phyloP scores from a whole-genome alignment of 2,113 vertebrate species.

The Malurus cyaneus region DNA sequence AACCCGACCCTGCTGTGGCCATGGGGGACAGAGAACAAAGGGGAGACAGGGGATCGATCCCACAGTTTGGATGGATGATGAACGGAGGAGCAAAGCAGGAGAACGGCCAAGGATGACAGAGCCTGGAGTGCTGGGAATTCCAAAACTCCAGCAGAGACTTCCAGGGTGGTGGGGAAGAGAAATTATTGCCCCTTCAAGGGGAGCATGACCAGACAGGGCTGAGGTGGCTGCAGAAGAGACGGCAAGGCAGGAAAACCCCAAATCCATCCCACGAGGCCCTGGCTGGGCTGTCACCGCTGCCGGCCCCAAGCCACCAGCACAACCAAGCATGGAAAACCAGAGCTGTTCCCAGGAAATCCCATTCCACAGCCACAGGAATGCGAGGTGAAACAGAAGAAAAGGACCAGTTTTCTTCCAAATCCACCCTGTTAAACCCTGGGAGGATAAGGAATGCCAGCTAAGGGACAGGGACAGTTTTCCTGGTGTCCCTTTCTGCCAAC shows the following conservation, averaged over 20 bases:
- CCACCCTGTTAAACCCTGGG: neutral
- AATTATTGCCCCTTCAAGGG: neutral
- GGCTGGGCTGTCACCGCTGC: neutral
- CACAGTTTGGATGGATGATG: neutral
- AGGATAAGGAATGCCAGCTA: neutral
- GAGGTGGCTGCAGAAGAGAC: neutral
- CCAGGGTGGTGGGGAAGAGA: neutral
- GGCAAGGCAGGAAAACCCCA: neutral
- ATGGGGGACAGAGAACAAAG: neutral
- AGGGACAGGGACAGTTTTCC: neutral
- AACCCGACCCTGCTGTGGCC: neutral
- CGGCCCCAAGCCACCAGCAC: neutral
- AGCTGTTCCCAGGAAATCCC: neutral
- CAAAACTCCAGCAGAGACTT: neutral
- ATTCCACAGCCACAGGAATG: rapidly evolving
- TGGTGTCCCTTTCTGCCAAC: neutral
- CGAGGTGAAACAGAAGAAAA: neutral
- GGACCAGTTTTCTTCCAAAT: rapidly evolving
- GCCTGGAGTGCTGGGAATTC: neutral
- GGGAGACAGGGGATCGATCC: neutral
- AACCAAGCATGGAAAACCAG: neutral
- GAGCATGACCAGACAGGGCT: neutral
- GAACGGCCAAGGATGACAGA: neutral
- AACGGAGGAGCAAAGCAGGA: neutral
- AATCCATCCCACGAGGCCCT: neutral